phyloP scores from a whole-genome alignment of 2,113 vertebrate genomes.

The Cheilinus undulatus region DNA sequence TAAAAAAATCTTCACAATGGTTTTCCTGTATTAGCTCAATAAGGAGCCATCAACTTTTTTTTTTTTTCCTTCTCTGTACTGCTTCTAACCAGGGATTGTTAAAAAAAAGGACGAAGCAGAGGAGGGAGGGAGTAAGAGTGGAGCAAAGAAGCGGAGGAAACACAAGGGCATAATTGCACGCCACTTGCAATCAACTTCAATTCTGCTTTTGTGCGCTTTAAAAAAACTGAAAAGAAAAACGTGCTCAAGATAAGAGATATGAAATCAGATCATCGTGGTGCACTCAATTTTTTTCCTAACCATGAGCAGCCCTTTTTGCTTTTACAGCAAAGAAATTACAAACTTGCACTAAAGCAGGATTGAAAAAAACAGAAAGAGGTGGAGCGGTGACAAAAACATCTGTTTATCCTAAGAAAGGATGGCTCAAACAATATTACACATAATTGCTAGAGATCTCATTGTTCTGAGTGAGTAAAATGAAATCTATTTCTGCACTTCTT shows the following conservation, averaged over 20 bases:
- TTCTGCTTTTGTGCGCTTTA: slow-evolving; percentile 47
- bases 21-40: slow-evolving; percentile 62
- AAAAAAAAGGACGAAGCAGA: slow-evolving; percentile 36
- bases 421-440: background rate
- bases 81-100: slow-evolving; percentile 39
- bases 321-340: slow-evolving; percentile 45
- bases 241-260: slow-evolving; percentile 50
- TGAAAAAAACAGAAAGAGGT: slow-evolving; percentile 2
- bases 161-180: slow-evolving; percentile 55
- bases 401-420: slow-evolving; percentile 32
- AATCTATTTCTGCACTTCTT: background rate
- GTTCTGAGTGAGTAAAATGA: background rate
- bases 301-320: background rate
- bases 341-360: slow-evolving; percentile 50
- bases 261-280: slow-evolving; percentile 59
- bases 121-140: slow-evolving; percentile 2
- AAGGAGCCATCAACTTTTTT: slow-evolving; percentile 38
- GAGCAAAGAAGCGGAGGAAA: slow-evolving; percentile 35
- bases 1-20: slow-evolving; percentile 63
- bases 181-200: slow-evolving; percentile 63
- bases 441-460: background rate
- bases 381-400: slow-evolving; percentile 26
- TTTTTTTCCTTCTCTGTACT: slow-evolving; percentile 56
- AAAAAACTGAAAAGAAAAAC: slow-evolving; percentile 32
- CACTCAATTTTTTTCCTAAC: slow-evolving; percentile 30